Conservation (phyloP, 2,113 vertebrate species). For the Cyphomyrus plagiostoma region DNA sequence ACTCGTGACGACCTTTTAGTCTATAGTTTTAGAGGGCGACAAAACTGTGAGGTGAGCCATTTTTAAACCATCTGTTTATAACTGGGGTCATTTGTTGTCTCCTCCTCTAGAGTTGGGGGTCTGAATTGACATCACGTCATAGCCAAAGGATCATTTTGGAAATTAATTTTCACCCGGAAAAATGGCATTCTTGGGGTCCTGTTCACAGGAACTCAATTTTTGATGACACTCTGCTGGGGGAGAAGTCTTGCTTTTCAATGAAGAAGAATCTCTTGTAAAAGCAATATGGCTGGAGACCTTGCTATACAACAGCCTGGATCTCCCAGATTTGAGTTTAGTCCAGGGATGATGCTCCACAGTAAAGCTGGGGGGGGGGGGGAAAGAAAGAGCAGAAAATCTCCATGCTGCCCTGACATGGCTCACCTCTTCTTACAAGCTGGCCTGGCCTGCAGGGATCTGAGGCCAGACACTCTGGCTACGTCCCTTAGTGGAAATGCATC, state of each 20-base stretch:
- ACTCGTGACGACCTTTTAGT: neutral
- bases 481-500: constrained; percentile 68
- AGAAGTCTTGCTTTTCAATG: constrained; percentile 50
- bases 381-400: neutral
- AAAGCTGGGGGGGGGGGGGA: neutral
- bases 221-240: constrained; percentile 62
- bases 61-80: neutral
- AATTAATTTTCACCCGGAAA: constrained; percentile 28
- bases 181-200: constrained; percentile 70
- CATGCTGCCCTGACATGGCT: constrained; percentile 69
- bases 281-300: constrained; percentile 49
- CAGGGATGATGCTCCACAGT: constrained; percentile 29
- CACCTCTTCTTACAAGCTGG: neutral
- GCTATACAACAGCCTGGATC: constrained; percentile 33
- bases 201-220: constrained; percentile 64
- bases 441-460: neutral
- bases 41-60: neutral
- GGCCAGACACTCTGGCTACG: neutral
- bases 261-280: constrained; percentile 54
- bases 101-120: neutral
- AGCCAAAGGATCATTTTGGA: constrained; percentile 32
- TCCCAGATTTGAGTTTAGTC: constrained; percentile 49
- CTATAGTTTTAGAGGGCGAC: neutral
- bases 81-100: neutral
- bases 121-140: constrained; percentile 47